Percentiles rank a stretch among this genome's conserved stretches.
Conservation (phyloP, 2,888 invertebrate species). For the Balanococcus diminutus region DNA sequence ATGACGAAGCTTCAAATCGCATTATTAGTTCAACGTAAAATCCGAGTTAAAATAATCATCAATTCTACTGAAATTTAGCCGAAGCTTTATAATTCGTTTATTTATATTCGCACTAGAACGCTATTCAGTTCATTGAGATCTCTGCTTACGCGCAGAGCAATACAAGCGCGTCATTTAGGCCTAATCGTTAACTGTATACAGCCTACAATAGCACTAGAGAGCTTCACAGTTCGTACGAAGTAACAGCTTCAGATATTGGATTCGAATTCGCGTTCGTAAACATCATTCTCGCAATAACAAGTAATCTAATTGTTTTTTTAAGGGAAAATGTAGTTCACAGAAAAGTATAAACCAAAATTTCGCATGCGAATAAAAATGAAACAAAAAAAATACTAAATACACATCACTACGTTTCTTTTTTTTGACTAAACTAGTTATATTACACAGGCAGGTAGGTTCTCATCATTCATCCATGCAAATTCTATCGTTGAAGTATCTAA, state of each 20-base stretch:
- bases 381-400: too few species aligned
- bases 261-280: neutral
- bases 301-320: neutral
- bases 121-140: neutral
- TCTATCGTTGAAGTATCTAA: neutral
- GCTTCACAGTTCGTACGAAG: neutral
- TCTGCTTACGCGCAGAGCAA: neutral
- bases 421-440: too few species aligned
- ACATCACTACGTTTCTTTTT: neutral
- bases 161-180: neutral
- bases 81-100: neutral
- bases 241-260: constrained; percentile 9
- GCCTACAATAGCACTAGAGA: neutral
- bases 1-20: constrained; percentile 23
- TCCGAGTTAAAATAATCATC: neutral
- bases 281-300: neutral
- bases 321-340: neutral
- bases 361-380: neutral
- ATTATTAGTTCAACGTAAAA: neutral
- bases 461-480: neutral
- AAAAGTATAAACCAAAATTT: neutral
- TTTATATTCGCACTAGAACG: neutral
- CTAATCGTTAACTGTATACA: neutral
- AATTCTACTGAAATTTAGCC: neutral
- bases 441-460: too few species aligned